Base-by-base conservation (phyloP, 2,797 vertebrate genomes). In the Hoplostethus mediterraneus region DNA sequence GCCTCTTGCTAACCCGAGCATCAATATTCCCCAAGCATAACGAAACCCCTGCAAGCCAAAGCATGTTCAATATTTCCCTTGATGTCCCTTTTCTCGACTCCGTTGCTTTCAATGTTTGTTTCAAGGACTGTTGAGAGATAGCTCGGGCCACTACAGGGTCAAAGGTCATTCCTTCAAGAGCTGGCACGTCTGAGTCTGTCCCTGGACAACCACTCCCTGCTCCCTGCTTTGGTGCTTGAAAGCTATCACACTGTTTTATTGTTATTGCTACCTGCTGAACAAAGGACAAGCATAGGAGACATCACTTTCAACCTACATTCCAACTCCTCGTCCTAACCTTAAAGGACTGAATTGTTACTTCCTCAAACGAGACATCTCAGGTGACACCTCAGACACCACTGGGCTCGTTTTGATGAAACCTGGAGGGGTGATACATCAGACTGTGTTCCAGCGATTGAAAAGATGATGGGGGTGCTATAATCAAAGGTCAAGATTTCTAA, bases 211-310 rank as follows among this genome's bases (percentile, higher is more conserved):
- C 28, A 28, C 28, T 28, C 28, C 28, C 28, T 3, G 3, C 25
- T 6, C 21, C 48, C 56, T 62, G 75, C 63, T 62, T 54, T 4
- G 10, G 28, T 65, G 57, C 57, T 58, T 65, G 65, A 77, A 60
- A 71, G 68, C 73, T 63, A 51, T 61, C 75, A 68, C 74, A 68
- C 82, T 87, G 81, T 66, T 82, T 74, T 31, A 6, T 5, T 3
- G 55, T 28, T 72, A 69, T 65, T 17, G 1, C 59, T 71, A 44
- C 47, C 61, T 71, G 55, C 67, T 58, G 7, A 61, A 73, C 59
- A 67, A 77, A 83, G 76, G 81, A 82, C 74, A 33, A 56, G 30
- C 42, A 54, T 14, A 70, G 51, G 57, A 63, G 47, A 33, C 36
- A 36, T 44, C 9, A 52, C 70, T 36, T 71, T 54, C 52, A 73